Base-by-base conservation (phyloP, 2,888 invertebrate species). In the Rhodophaea formosa region DNA sequence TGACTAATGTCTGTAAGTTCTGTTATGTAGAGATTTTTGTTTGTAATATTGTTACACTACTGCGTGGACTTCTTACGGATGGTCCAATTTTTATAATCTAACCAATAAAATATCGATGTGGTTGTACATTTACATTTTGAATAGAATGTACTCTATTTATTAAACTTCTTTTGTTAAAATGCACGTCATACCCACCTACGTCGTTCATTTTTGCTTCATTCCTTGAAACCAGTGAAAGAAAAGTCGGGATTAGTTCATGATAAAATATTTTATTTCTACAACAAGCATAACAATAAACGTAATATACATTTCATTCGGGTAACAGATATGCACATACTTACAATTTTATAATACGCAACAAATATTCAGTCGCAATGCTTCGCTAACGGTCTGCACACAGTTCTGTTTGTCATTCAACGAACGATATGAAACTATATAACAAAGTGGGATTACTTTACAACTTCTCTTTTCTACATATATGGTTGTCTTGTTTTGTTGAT, bases 41-140 rank as follows among this genome's bases (percentile, higher is more conserved):
- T 91, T 91, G 90, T 89, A 90, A 89, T 88, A 88, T 91, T 90
- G 90, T 91, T 91, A 88, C 80, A 89, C 77, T 88, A 85, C 86
- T 82, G 81, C 78, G 77, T 80, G 89, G 88, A 87, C 88, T 86
- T 80, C 87, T 84, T 80, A 80, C 81, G 80, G 79, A 85, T 80
- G 90, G 90, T 88, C 90, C 90, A 91, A 89, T 91, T 91, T 90
- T 91, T 90, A 90, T 91, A 91, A 90, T 83, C 88, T 90, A 90
- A 91, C 90, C 89, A 91, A 89, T 90, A 88, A 89, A 90, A 87
- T 90, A 89, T 90, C 83, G 88, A 91, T 90, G 89, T 91, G 90
- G 89, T 90, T 91, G 90, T 91, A 88, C 88, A 90, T 90, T 90
- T 89, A 88, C 88, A 89, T 88, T 88, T 89, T 87, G 77, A 88